Conservation (phyloP, 2,797 vertebrate species). For the Xiphorhynchus erythropygius region DNA sequence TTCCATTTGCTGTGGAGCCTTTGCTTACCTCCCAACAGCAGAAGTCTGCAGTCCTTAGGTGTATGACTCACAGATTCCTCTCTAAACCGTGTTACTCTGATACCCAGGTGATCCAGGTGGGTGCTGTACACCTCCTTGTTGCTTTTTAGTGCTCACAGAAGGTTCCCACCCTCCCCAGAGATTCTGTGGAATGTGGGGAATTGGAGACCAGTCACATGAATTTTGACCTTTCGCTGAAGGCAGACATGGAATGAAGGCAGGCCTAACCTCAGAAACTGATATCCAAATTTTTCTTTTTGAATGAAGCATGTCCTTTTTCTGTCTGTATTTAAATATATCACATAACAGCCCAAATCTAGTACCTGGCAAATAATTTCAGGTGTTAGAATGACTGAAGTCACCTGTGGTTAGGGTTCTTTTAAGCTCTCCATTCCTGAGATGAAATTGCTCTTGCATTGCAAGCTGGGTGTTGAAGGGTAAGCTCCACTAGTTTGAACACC, state of each 20-base stretch:
- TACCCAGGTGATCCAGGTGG: neutral
- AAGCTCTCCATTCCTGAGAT: neutral
- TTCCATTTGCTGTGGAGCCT: neutral
- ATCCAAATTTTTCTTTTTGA: neutral
- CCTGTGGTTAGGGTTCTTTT: neutral
- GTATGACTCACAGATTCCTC: neutral
- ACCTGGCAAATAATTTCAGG: neutral
- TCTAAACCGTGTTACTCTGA: neutral
- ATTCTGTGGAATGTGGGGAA: neutral
- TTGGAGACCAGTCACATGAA: neutral
- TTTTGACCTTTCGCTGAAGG: neutral
- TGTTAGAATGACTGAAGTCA: neutral
- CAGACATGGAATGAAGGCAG: neutral
- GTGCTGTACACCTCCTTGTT: neutral
- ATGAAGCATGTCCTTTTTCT: accelerated
- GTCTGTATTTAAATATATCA: neutral
- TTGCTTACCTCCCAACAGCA: neutral
- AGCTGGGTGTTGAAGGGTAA: neutral
- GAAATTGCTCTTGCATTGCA: neutral
- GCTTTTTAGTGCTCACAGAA: neutral
- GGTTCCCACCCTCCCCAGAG: neutral
- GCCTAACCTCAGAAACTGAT: neutral
- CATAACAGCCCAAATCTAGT: neutral
- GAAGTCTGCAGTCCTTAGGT: neutral
- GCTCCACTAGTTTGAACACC: neutral